These are phyloP conservation scores for Cephalopholis sonnerati DNA, from an alignment of 2,113 vertebrate genomes.

Conservation along the genomic window DNA sequence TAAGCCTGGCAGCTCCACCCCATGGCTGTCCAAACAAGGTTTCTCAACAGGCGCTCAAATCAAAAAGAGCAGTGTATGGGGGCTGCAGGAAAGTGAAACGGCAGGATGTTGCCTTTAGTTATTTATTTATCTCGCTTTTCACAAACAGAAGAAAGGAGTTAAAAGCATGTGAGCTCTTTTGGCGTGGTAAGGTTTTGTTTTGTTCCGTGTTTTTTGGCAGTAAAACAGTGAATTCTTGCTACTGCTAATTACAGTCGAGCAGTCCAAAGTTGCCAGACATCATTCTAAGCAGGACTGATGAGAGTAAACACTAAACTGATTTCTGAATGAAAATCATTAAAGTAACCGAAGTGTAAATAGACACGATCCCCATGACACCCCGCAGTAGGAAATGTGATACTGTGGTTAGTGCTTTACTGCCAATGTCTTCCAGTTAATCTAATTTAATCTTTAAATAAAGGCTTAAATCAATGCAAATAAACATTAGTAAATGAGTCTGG, in stretches of 20 bases:
- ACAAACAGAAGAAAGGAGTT: conserved; percentile 73
- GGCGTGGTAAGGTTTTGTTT: conserved; percentile 32
- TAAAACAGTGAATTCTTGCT: conserved; percentile 55
- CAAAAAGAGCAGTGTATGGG: conserved; percentile 85
- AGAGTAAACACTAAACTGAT: conserved; percentile 70
- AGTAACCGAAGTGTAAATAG: conserved; percentile 71
- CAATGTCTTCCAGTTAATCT: conserved; percentile 62
- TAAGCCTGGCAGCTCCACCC: conserved; percentile 89
- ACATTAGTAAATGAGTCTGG: conserved; percentile 67
- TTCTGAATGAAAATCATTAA: conserved; percentile 76
- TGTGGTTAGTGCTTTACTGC: conserved; percentile 56
- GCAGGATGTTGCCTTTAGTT: conserved; percentile 83
- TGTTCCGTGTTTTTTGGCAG: conserved; percentile 47
- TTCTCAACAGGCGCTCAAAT: conserved; percentile 89
- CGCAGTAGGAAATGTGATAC: conserved; percentile 60
- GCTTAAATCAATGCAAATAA: conserved; percentile 74
- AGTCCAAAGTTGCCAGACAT: conserved; percentile 59
- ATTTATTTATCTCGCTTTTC: conserved; percentile 82
- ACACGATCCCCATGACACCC: conserved; percentile 66
- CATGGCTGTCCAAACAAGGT: conserved; percentile 90
- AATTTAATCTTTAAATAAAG: conserved; percentile 74
- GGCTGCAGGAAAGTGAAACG: conserved; percentile 82
- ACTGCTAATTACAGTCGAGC: conserved; percentile 63
- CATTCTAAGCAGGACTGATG: conserved; percentile 60
- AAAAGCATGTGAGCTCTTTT: conserved; percentile 68